Evolutionary conservation across 2,113 vertebrate genomes (phyloP).

Genomic region (Hyaena hyaena): DNA sequence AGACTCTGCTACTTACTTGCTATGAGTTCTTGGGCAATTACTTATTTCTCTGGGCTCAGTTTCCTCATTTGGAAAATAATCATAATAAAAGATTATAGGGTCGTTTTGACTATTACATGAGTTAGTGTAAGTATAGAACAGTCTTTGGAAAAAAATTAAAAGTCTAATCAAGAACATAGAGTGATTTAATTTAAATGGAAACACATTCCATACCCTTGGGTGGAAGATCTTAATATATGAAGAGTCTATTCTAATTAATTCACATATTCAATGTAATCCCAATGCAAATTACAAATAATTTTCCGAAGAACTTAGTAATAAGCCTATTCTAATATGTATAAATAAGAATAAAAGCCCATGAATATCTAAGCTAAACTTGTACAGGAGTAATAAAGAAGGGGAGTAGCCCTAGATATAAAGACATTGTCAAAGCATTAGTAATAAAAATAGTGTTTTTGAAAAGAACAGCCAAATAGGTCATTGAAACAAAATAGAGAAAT

Average conservation of each 20-base stretch:
- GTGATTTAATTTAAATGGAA: conserved; percentile 33
- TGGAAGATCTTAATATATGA: neutral
- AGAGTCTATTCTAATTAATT: conserved; percentile 33
- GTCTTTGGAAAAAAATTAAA: neutral
- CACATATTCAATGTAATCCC: neutral
- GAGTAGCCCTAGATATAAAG: neutral
- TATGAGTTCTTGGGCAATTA: neutral
- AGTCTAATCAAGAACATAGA: neutral
- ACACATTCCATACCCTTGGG: neutral
- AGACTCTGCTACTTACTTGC: neutral
- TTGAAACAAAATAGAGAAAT: neutral
- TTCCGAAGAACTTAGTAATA: conserved; percentile 34
- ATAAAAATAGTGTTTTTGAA: neutral
- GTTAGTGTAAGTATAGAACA: neutral
- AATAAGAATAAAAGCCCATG: neutral
- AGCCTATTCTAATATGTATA: neutral
- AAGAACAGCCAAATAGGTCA: neutral
- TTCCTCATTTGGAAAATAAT: conserved; percentile 12
- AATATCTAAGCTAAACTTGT: neutral
- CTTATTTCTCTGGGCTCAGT: neutral
- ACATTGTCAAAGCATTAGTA: neutral
- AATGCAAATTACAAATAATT: conserved; percentile 27
- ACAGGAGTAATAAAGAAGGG: neutral
- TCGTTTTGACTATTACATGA: neutral
- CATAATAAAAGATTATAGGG: neutral